Conservation (phyloP, 2,888 invertebrate species). For the Oscheius sp. region DNA sequence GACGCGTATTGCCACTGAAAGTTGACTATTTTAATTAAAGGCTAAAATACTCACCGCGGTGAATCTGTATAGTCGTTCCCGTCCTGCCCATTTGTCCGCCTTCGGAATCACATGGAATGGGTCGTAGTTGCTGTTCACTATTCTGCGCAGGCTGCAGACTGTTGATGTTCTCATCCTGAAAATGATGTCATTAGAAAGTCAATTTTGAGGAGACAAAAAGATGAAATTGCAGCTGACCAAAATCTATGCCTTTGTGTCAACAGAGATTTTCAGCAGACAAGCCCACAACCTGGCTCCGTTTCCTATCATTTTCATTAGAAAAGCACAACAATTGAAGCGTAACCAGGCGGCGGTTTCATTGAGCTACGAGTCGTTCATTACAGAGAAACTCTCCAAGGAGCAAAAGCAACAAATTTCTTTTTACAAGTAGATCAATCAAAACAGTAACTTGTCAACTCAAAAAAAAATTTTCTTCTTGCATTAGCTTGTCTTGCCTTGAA, state of each 20-base stretch:
- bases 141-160: conserved; percentile 59
- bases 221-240: neutral
- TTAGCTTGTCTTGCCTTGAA: no score
- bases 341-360: no score
- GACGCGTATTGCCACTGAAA: conserved; percentile 72
- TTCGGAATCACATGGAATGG: conserved; percentile 69
- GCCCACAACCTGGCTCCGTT: no score
- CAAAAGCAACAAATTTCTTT: no score
- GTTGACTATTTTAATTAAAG: neutral
- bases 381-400: no score
- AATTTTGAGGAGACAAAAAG: neutral
- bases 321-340: no score
- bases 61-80: conserved; percentile 66
- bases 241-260: no score
- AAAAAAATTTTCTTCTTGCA: neutral
- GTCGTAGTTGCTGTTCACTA: conserved; percentile 68
- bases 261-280: no score
- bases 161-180: conserved; percentile 36
- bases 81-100: conserved; percentile 66
- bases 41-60: conserved; percentile 59
- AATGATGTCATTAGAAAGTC: neutral
- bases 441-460: no score
- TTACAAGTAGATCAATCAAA: no score
- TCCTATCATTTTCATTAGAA: no score
- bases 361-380: no score